Evolutionary conservation across 2,113 vertebrate species (phyloP).

Genomic region (Hippocampus abdominalis): DNA sequence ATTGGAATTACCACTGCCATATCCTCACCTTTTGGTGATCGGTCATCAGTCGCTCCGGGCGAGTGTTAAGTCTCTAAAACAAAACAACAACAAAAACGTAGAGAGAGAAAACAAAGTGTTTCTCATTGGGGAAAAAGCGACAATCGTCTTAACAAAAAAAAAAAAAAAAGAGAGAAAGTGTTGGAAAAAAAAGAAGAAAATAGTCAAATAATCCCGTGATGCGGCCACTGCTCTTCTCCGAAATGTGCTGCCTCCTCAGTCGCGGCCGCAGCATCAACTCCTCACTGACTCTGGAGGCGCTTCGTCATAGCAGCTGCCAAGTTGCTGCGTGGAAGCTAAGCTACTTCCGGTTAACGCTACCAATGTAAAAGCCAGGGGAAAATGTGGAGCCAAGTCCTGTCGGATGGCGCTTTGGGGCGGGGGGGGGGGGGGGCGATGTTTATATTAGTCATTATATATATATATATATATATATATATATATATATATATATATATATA

Average conservation of each 20-base stretch:
- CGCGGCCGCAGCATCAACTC: background rate
- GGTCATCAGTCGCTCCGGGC: conserved; percentile 7
- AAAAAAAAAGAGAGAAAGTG: background rate
- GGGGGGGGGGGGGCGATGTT: too few species aligned
- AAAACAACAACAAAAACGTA: background rate
- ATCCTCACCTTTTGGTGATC: conserved; percentile 22
- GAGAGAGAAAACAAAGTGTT: background rate
- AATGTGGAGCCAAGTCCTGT: background rate
- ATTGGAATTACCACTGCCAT: background rate
- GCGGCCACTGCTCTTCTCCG: background rate
- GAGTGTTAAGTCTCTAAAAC: background rate
- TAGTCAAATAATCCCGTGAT: background rate
- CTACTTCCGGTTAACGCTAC: background rate
- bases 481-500: too few species aligned
- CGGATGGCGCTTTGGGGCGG: too few species aligned
- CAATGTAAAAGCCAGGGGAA: background rate
- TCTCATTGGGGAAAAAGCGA: background rate
- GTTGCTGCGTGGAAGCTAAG: background rate
- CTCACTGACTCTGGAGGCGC: background rate
- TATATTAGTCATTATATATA: too few species aligned
- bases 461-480: too few species aligned
- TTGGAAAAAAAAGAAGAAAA: background rate
- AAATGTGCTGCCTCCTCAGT: background rate
- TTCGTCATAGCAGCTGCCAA: background rate
- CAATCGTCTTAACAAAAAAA: background rate